These are phyloP conservation scores for Motacilla alba DNA, from an alignment of 2,113 vertebrate genomes.

Conservation along the genomic window DNA sequence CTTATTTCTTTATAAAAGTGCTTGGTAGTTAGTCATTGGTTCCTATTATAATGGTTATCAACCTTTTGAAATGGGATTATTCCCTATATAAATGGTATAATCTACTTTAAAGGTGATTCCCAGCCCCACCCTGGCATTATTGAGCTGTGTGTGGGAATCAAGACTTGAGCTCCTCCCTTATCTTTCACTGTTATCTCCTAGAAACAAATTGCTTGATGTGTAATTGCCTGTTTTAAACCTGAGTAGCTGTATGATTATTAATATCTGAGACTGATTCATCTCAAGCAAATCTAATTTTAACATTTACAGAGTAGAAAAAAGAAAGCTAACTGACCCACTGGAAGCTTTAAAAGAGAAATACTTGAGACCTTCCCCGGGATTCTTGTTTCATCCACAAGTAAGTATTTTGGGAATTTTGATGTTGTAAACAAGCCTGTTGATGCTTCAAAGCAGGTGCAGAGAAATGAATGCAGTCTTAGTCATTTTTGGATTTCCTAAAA, in stretches of 20 bases:
- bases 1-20: not conserved
- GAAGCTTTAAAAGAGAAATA: conserved; percentile 99
- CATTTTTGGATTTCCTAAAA: conserved; percentile 78
- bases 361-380: conserved; percentile 93
- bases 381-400: conserved; percentile 99
- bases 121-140: not conserved
- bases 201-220: not conserved
- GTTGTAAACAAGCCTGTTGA: conserved; percentile 76
- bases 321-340: conserved; percentile 96
- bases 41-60: not conserved
- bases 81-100: not conserved
- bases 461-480: conserved; percentile 74
- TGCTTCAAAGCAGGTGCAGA: conserved; percentile 77
- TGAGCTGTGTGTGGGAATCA: not conserved
- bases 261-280: conserved; percentile 60
- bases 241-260: conserved; percentile 22
- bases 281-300: conserved; percentile 80
- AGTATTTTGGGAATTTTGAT: conserved; percentile 73
- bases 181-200: not conserved
- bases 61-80: not conserved
- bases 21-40: not conserved
- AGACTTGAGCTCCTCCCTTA: not conserved
- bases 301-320: conserved; percentile 99
- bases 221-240: conserved; percentile 34
- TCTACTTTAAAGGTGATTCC: not conserved